These are phyloP conservation scores for Ephialtes manifestator DNA, from an alignment of 2,888 invertebrate genomes.

Conservation along the genomic window DNA sequence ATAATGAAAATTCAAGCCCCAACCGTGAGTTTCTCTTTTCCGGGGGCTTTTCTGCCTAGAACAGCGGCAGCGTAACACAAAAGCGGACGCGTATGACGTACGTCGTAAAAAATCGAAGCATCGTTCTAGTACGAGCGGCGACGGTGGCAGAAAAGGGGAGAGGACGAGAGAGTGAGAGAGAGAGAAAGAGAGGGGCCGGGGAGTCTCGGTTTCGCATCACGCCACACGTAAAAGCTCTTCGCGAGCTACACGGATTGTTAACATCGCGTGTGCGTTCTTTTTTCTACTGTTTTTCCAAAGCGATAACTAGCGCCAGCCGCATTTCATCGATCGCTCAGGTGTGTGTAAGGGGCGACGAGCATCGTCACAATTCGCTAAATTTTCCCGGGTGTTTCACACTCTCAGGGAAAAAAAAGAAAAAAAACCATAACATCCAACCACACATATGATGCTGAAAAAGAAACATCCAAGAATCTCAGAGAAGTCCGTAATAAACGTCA, in stretches of 20 bases:
- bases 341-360: constrained; percentile 2
- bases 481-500: constrained; percentile 16
- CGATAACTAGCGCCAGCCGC: constrained; percentile 54
- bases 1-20: constrained; percentile 12
- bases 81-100: constrained; percentile 32
- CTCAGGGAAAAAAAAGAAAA: neutral
- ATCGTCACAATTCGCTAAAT: constrained; percentile 18
- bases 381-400: neutral
- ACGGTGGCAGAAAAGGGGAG: neutral
- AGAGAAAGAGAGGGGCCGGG: neutral
- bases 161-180: neutral
- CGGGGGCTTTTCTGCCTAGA: neutral
- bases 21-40: neutral
- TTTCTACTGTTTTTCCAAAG: constrained; percentile 39
- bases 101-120: constrained; percentile 52
- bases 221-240: constrained; percentile 56
- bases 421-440: neutral
- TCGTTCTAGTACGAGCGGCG: constrained; percentile 44
- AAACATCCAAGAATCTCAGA: neutral
- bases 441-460: neutral
- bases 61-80: constrained; percentile 35
- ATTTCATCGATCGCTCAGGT: constrained; percentile 53
- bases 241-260: constrained; percentile 55
- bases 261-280: constrained; percentile 54
- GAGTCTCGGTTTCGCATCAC: constrained; percentile 55